A percentile compares a stretch with the other conserved stretches of the same genome.
phyloP scores from a whole-genome alignment of 2,113 vertebrate genomes.

The Conger conger region DNA sequence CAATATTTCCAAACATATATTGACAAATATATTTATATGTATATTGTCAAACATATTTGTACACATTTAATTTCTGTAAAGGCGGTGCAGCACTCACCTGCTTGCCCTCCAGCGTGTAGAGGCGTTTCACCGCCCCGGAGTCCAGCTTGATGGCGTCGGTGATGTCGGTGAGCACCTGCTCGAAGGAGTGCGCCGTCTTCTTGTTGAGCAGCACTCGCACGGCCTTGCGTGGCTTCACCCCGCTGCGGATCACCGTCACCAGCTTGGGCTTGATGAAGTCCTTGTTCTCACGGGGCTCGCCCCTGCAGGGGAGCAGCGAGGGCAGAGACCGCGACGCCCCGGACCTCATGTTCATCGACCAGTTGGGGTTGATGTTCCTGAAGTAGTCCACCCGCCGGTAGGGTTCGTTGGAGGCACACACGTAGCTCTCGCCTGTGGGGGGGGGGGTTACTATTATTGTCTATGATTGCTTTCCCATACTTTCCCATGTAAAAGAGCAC shows the following conservation, averaged over 20 bases:
- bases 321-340: constrained; percentile 77
- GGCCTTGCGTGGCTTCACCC: constrained; percentile 93
- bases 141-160: constrained; percentile 97
- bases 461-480: no score
- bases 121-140: constrained; percentile 90
- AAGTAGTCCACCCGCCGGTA: constrained; percentile 92
- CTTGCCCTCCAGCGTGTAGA: constrained; percentile 93
- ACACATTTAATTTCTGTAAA: no score
- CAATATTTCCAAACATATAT: no score
- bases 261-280: constrained; percentile 97
- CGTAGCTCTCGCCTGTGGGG: constrained; percentile 89
- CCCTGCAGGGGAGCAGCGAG: constrained; percentile 69
- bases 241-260: constrained; percentile 95
- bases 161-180: constrained; percentile 96
- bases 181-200: constrained; percentile 97
- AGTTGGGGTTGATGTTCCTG: constrained; percentile 95
- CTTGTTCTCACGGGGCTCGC: constrained; percentile 80
- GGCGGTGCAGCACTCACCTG: constrained; percentile 75
- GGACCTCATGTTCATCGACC: constrained; percentile 87
- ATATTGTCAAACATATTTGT: no score
- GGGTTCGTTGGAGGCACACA: constrained; percentile 94
- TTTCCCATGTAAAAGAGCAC: no score
- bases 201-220: constrained; percentile 95
- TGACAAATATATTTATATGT: no score
- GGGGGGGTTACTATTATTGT: no score